Evolutionary conservation across 2,797 vertebrate species (phyloP).

Genomic region (Synanceia verrucosa): DNA sequence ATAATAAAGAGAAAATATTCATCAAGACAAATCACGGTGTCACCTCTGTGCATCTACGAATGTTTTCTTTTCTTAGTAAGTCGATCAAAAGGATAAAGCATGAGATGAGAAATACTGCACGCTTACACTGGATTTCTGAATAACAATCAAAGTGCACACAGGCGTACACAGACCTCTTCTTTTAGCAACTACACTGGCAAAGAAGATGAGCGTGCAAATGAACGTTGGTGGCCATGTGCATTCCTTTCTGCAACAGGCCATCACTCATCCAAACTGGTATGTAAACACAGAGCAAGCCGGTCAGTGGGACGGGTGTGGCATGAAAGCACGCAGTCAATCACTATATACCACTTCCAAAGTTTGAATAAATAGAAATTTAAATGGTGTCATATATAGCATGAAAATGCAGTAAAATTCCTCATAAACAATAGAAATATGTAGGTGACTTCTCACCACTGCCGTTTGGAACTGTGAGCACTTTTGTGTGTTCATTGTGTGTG

Average conservation of each 20-base stretch:
- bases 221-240: conserved; percentile 62
- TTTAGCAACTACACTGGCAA: conserved; percentile 28
- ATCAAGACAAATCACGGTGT: conserved; percentile 63
- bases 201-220: conserved; percentile 33
- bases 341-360: conserved; percentile 28
- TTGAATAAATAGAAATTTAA: neutral
- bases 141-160: conserved; percentile 8
- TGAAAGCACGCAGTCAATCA: conserved; percentile 38
- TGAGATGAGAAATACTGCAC: conserved; percentile 46
- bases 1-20: conserved; percentile 65
- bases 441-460: no score
- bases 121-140: conserved; percentile 37
- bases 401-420: neutral
- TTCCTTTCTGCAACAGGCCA: conserved; percentile 70
- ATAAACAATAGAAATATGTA: neutral
- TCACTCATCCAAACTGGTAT: conserved; percentile 73
- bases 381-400: neutral
- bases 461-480: no score
- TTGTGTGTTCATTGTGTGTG: conserved; percentile 15
- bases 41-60: conserved; percentile 48
- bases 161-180: conserved; percentile 19
- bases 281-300: conserved; percentile 69
- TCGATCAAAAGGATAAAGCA: conserved; percentile 52
- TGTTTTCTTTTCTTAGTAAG: conserved; percentile 65
- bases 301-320: conserved; percentile 62